Percentiles rank a stretch among this genome's conserved stretches.
These are phyloP conservation scores for Cyclophora albipunctata DNA, from an alignment of 2,888 invertebrate species.

Conservation along the genomic window DNA sequence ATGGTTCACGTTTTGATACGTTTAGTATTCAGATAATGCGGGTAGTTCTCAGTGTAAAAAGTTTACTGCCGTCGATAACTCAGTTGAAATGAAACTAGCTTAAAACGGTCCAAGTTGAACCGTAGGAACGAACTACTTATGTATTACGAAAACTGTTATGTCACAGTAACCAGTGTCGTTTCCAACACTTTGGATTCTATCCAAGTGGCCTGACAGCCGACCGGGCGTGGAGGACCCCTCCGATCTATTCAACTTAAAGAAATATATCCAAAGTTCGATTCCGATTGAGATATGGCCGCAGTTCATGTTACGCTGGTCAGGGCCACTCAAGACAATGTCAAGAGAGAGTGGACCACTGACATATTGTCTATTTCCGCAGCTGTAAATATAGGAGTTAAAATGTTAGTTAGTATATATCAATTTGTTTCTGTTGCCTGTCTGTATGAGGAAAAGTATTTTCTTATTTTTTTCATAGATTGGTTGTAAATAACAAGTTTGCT, in stretches of 20 bases:
- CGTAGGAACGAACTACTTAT: too few species aligned
- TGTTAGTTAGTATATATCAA: slow-evolving; percentile 18
- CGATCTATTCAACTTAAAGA: slow-evolving; percentile 26
- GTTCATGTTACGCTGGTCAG: slow-evolving; percentile 29
- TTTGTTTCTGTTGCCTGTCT: too few species aligned
- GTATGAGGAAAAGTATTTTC: too few species aligned
- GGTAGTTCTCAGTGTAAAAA: too few species aligned
- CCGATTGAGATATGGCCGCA: slow-evolving; percentile 3
- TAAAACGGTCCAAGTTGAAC: too few species aligned
- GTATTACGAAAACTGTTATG: slow-evolving; percentile 43
- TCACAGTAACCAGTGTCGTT: slow-evolving; percentile 46
- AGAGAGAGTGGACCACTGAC: slow-evolving; percentile 36
- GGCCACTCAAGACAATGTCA: slow-evolving; percentile 25
- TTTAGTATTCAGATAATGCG: too few species aligned
- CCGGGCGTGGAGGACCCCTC: slow-evolving; percentile 29
- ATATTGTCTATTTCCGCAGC: slow-evolving; percentile 42
- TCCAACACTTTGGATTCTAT: slow-evolving; percentile 55
- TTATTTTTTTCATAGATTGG: too few species aligned
- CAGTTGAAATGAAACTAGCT: too few species aligned
- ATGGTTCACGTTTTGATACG: too few species aligned
- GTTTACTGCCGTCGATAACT: too few species aligned
- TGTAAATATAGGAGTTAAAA: slow-evolving; percentile 38
- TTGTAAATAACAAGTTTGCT: too few species aligned
- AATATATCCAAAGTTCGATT: not conserved
- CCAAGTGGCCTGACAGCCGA: slow-evolving; percentile 40